Evolutionary conservation across 1,140 invertebrate species (phyloP), one percentile per base, ranked within the genome.

Genomic region (Leptestheria dahalacensis): DNA sequence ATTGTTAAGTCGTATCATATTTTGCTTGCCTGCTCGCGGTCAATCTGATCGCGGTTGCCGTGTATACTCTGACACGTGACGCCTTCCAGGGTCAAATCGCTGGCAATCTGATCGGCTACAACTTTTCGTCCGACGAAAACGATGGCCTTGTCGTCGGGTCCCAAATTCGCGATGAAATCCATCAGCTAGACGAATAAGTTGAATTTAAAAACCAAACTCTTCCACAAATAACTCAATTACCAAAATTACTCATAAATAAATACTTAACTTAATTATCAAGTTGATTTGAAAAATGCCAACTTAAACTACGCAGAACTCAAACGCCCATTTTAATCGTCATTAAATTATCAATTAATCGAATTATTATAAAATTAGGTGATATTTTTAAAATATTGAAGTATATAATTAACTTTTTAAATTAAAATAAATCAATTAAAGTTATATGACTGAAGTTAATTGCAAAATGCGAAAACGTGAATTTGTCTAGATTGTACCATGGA

Each of bases 111-210:
- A 71, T 88, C 85, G 12, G 86, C 88, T 15, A 79, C 81, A 2
- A 78, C 71, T 70, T 93, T 93, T 64, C 83, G 87, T 0, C 85
- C 85, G 68, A 91, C 86, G 74, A 95, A 95, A 25, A 94, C 79
- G 15, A 95, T 89, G 0, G 83, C 80, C 72, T 94, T 91, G 49
- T 91, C 88, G 46, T 79, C 74, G 0, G 74, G 69, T 4, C 67
- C 68, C 83, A 92, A 84, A 33, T 77, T 74, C 9, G 69, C 63
- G 6, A 77, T 65, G 64, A 86, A 86, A 0, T 82, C 70, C 25
- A 76, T 64, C 24, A 79, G 71, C 78, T 80, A 61, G 57, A 68
- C 65, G 49, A 61, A 24, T 66, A 33, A 75, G 59, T 56, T 33
- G 25, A 26, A 60, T 60, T n/a, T 0, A 12, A 26, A 24, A 21